phyloP scores from a whole-genome alignment of 1,140 invertebrate genomes.

The Telenomus remus region DNA sequence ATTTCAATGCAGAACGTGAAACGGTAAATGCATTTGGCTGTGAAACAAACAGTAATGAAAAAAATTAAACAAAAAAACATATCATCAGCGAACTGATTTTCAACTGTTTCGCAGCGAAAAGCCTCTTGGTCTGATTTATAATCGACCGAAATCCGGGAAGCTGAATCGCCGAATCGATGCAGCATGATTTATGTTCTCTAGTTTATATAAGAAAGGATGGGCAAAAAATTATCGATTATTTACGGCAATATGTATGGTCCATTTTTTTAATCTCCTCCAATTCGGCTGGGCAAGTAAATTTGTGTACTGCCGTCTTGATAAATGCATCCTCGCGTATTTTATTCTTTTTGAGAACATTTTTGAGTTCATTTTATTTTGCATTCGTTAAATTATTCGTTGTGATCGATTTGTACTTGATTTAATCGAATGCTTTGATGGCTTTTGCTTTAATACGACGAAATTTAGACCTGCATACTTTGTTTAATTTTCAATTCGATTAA shows the following conservation, averaged over 20 bases:
- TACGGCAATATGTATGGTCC: slow-evolving; percentile 59
- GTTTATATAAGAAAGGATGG: slow-evolving; percentile 17
- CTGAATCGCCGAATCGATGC: too few species aligned
- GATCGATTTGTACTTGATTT: slow-evolving; percentile 15
- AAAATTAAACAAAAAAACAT: not conserved
- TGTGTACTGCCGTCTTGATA: slow-evolving; percentile 60
- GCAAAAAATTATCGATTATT: slow-evolving; percentile 35
- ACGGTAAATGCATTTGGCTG: slow-evolving; percentile 59
- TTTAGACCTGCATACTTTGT: too few species aligned
- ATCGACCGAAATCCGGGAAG: too few species aligned
- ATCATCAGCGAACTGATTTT: too few species aligned
- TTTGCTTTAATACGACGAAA: too few species aligned
- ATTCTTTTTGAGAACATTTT: slow-evolving; percentile 63
- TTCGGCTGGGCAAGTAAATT: slow-evolving; percentile 62
- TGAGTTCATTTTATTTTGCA: slow-evolving; percentile 1
- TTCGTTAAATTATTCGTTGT: slow-evolving; percentile 32
- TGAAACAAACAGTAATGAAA: slow-evolving; percentile 35
- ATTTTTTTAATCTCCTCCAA: slow-evolving; percentile 63
- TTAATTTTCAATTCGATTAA: slow-evolving; percentile 7
- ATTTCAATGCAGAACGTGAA: slow-evolving; percentile 53
- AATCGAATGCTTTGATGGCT: slow-evolving; percentile 6
- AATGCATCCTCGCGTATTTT: slow-evolving; percentile 67
- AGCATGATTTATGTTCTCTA: too few species aligned
- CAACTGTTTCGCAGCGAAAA: too few species aligned
- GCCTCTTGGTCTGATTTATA: not conserved